These are phyloP conservation scores for Eurystomus gularis DNA, from an alignment of 2,113 vertebrate genomes.

Conservation along the genomic window DNA sequence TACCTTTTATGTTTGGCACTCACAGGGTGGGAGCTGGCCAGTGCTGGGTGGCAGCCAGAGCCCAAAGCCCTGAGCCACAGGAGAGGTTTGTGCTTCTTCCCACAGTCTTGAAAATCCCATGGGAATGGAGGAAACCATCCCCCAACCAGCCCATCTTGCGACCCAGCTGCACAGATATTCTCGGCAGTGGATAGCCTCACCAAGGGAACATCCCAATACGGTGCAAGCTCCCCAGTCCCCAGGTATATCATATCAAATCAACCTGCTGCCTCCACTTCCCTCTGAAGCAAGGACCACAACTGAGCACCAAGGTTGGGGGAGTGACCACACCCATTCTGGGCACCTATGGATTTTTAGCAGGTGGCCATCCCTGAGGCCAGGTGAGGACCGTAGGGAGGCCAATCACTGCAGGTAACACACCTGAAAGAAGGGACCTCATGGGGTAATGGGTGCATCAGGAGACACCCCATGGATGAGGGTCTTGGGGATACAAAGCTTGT, in stretches of 20 bases:
- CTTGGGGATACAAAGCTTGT: accelerated
- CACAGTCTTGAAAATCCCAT: not conserved
- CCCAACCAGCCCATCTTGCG: not conserved
- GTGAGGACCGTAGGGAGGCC: accelerated
- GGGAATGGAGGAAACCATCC: not conserved
- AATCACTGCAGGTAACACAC: accelerated
- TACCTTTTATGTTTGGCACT: not conserved
- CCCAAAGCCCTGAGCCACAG: not conserved
- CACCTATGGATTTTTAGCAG: accelerated
- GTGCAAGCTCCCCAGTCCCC: not conserved
- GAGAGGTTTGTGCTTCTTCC: not conserved
- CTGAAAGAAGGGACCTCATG: not conserved
- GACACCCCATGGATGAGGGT: accelerated
- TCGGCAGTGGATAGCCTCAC: not conserved
- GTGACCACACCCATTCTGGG: not conserved
- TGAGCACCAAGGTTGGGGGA: not conserved
- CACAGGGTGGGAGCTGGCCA: not conserved
- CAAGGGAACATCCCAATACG: not conserved
- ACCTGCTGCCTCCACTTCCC: not conserved
- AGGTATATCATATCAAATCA: accelerated
- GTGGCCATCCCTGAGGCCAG: accelerated
- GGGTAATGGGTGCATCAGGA: not conserved
- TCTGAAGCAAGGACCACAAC: accelerated
- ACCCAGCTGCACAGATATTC: not conserved
- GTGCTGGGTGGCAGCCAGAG: not conserved